Base-by-base conservation (phyloP, 2,113 vertebrate species). In the Toxostoma redivivum region DNA sequence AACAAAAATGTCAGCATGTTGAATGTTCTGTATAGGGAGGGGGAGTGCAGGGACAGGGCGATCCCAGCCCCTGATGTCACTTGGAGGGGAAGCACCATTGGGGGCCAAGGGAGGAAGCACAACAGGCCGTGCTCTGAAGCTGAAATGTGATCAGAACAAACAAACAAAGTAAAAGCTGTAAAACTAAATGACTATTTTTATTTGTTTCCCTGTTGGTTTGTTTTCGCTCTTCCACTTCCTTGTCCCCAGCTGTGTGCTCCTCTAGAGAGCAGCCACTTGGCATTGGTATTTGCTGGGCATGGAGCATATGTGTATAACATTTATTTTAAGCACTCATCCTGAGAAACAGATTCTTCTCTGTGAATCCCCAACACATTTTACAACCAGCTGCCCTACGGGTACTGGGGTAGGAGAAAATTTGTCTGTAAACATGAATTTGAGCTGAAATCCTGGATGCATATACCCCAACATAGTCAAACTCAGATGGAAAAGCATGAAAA, bases 161-260 rank as follows among this genome's bases (percentile, higher is more conserved):
- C 84, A 96, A 97, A 95, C 81, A 94, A 92, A 96, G 81, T 44
- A 96, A 90, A 95, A 96, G 95, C 92, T 81, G 58, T 96, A 97
- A 97, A 97, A 90, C 90, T 91, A 92, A 97, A 94, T 89, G 0
- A 86, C 71, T 92, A 25, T 84, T 95, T 92, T 95, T 95, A 79
- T 95, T 97, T 92, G 86, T 84, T 94, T 95, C 86, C 58, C 57
- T 85, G 70, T 50, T 85, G 54, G 58, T 86, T 94, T 94, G 85
- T 87, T 91, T 95, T 82, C 5, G 15, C 66, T 84, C 38, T 82
- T 92, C 78, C n/a, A 78, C 72, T 96, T 96, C 94, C 95, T 92
- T 44, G 35, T 91, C 44, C 72, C 85, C 94, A 96, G 89, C 89
- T 95, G 95, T 54, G 57, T 37, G 53, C 47, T 66, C 35, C 71